Base-by-base conservation (phyloP, 2,113 vertebrate genomes). In the Felis catus region DNA sequence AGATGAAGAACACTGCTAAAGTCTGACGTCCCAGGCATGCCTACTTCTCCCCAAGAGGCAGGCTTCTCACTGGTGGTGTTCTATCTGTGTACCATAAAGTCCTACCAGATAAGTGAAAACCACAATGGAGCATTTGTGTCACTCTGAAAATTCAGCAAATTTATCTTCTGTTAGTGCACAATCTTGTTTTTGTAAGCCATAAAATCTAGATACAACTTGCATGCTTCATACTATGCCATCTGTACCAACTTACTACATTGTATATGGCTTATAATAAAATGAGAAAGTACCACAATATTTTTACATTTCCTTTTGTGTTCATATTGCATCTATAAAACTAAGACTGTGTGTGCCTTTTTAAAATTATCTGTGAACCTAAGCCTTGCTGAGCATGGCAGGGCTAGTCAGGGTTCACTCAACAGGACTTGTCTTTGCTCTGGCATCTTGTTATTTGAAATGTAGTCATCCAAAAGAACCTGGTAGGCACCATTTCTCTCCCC, bases 121-220 rank as follows among this genome's bases (percentile, higher is more conserved):
- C 2, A 10, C 13, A 2, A 15, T 1, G 6, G 15, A 31, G 3
- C 3, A 1, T 31, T 68, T 89, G 39, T 0, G 19, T 66, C 39
- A 45, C 76, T 4, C 10, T 68, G 21, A 80, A 94, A 53, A 80
- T 36, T 92, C 55, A 74, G 18, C 25, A 63, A 25, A 80, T 80
- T 63, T 61, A 27, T 15, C 12, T 66, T 58, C 19, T 53, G 16
- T 21, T 18, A n/a, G 10, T 80, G 6, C 9, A 53, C 12, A 39
- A 39, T 66, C 6, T 51, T 81, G 21, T 36, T 80, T 71, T 51
- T 16, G 5, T 48, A 87, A 39, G 19, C 27, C 81, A n/a, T 31
- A 86, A 79, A 31, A 51, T 10, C 3, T 14, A 51, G 14, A 9
- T 48, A 15, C 41, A 61, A 36, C 6, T 70, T 39, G 3, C 48